Conservation (phyloP, 1,140 invertebrate genomes). For the Trichonephila clavipes region DNA sequence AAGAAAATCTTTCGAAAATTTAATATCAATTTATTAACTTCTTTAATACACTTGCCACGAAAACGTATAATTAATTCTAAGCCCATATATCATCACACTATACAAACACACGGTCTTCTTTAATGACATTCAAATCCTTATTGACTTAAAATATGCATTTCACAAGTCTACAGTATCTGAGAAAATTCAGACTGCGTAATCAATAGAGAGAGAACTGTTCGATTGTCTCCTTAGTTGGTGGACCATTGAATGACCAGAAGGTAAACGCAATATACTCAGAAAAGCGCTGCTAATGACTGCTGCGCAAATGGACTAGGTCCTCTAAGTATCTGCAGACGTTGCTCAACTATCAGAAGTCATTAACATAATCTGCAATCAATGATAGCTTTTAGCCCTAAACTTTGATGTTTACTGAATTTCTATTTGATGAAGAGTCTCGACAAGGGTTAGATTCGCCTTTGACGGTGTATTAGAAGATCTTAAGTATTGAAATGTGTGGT, state of each 20-base stretch:
- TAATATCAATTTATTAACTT: too few relatives aligned
- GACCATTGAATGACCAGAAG: neutral
- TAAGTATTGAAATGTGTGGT: neutral
- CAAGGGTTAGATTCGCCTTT: neutral
- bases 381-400: constrained; percentile 42
- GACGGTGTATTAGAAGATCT: neutral
- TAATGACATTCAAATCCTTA: too few relatives aligned
- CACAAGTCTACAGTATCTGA: neutral
- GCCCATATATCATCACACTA: too few relatives aligned
- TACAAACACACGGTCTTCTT: too few relatives aligned
- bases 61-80: too few relatives aligned
- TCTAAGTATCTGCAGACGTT: neutral
- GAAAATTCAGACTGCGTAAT: neutral
- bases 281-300: constrained; percentile 24
- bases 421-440: constrained; percentile 39
- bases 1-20: too few relatives aligned
- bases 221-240: neutral
- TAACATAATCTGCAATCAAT: constrained; percentile 62
- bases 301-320: neutral
- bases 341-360: neutral
- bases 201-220: neutral
- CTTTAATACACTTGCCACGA: too few relatives aligned
- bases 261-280: neutral
- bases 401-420: constrained; percentile 44
- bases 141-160: too few relatives aligned